Base-by-base conservation (phyloP, 2,113 vertebrate genomes). In the Otolemur garnettii region DNA sequence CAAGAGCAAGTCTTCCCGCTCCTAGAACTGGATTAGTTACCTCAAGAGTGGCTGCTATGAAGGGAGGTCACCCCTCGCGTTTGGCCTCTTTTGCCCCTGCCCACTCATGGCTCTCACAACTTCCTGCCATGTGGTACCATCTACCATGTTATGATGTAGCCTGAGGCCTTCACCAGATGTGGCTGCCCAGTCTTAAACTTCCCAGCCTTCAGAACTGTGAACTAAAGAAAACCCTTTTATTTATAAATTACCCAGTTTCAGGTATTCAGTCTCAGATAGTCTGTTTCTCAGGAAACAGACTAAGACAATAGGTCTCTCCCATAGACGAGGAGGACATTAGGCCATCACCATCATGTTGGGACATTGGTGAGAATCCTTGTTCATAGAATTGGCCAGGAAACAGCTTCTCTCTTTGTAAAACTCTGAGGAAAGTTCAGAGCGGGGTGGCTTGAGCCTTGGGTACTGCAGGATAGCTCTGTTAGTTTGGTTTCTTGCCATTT, bases 291-390 rank as follows among this genome's bases (percentile, higher is more conserved):
- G 14, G 30, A 75, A 75, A 50, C 26, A 45, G 42, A 50, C 7
- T 15, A 30, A 75, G 74, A 75, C 42, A 50, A 17, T 15, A 59
- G 75, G 26, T 21, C 22, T 87, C 69, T 55, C 28, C 26, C 42
- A 0, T 4, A 10, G 18, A 50, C 9, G 13, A 64, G 42, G 24
- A 38, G 35, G 33, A 53, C n/a, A 45, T 66, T 8, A 19, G 71
- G 19, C 55, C 22, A 11, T 26, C 4, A 0, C 19, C 26, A 13
- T 26, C 1, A 4, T 22, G 3, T 3, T 26, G 35, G 10, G 24
- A 5, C 62, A 11, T n/a, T 50, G 64, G 7, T 10, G 22, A 71
- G 38, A 6, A 7, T 33, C 13, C 12, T n/a, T 80, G 8, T 30
- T 24, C 5, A 2, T 59, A 17, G 9, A 85, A 18, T 53, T 68